Percentiles rank a stretch among this genome's conserved stretches.
Evolutionary conservation across 1,140 invertebrate species (phyloP).

Genomic region (Melipona quadrifasciata): DNA sequence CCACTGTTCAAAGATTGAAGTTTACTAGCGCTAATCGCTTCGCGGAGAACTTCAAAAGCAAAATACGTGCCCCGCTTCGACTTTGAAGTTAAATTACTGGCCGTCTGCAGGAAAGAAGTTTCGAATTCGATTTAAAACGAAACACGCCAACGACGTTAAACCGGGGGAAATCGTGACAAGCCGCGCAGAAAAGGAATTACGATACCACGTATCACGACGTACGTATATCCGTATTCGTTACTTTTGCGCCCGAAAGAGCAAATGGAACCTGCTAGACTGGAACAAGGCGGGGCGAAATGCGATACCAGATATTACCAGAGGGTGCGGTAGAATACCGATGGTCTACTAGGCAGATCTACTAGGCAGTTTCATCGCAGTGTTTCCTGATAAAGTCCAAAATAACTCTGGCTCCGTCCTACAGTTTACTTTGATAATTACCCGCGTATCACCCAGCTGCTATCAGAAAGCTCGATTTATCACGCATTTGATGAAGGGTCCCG

Average conservation of each 20-base stretch:
- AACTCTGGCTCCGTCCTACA: not conserved
- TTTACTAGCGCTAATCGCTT: slow-evolving; percentile 35
- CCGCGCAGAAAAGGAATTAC: not conserved
- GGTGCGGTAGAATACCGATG: not conserved
- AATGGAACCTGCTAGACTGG: not conserved
- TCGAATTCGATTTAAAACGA: not conserved
- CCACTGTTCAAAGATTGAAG: slow-evolving; percentile 25
- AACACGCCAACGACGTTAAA: too few relatives aligned
- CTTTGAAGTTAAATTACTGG: not conserved
- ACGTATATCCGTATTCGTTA: not conserved
- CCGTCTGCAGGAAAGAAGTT: fast-evolving
- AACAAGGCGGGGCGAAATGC: not conserved
- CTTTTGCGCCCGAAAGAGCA: not conserved
- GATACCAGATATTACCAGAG: not conserved
- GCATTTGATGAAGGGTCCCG: too few relatives aligned
- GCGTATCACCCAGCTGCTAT: not conserved
- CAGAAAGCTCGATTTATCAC: not conserved
- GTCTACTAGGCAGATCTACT: not conserved
- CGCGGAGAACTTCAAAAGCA: too few relatives aligned
- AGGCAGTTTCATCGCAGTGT: not conserved
- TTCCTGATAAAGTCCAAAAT: not conserved
- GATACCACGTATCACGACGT: not conserved
- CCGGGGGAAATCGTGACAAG: not conserved
- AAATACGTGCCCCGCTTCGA: not conserved
- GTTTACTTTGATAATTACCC: not conserved